Evolutionary conservation across 2,113 vertebrate genomes (phyloP).

Genomic region (Oreochromis tanganicae): DNA sequence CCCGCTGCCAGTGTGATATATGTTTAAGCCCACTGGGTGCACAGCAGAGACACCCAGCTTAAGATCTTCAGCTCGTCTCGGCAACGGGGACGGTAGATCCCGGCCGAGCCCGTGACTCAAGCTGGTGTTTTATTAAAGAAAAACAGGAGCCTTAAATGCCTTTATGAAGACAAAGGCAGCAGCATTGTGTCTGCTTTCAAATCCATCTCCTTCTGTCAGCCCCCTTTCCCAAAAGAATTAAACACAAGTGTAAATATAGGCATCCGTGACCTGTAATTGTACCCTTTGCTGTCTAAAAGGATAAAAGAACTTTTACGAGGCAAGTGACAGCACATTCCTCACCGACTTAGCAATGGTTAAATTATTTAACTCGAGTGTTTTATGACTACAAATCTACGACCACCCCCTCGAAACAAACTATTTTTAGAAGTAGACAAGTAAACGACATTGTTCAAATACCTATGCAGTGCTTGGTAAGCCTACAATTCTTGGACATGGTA

Average conservation of each 20-base stretch:
- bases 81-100: constrained; percentile 6
- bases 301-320: neutral
- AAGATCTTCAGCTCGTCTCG: constrained; percentile 54
- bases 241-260: neutral
- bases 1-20: constrained; percentile 57
- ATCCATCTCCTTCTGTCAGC: neutral
- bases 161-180: neutral
- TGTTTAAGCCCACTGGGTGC: constrained; percentile 51
- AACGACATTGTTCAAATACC: neutral
- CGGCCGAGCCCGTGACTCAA: neutral
- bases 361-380: neutral
- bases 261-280: neutral
- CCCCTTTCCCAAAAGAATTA: neutral
- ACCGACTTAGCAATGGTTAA: neutral
- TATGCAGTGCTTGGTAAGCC: neutral
- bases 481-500: neutral
- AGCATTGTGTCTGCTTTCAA: neutral
- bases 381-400: neutral
- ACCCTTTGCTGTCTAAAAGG: neutral
- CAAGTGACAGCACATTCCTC: neutral
- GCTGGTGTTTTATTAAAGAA: constrained; percentile 55
- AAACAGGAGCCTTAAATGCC: constrained; percentile 28
- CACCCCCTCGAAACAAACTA: neutral
- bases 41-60: constrained; percentile 53
- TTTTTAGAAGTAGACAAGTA: neutral